A percentile compares a stretch with the other conserved stretches of the same genome.
phyloP scores from a whole-genome alignment of 2,888 invertebrate species.

The Athalia circularis region DNA sequence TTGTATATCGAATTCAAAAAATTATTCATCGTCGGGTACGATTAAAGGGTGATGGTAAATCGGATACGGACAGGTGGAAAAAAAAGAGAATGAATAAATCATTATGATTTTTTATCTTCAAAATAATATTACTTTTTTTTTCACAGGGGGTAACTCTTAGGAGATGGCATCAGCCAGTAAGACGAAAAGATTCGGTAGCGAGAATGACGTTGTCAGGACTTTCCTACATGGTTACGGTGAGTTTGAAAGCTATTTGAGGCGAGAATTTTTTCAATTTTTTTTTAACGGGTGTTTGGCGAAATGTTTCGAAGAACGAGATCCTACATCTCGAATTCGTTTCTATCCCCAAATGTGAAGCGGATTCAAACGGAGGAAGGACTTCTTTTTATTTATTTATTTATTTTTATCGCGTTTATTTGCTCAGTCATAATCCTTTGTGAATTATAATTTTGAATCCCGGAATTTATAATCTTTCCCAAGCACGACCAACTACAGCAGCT shows the following conservation, averaged over 20 bases:
- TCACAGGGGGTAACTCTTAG: slow-evolving; percentile 76
- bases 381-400: too few relatives aligned
- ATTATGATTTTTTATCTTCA: neutral
- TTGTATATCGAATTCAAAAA: too few relatives aligned
- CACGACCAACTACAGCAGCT: too few relatives aligned
- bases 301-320: neutral
- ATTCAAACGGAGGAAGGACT: too few relatives aligned
- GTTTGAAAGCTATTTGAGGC: slow-evolving; percentile 62
- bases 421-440: too few relatives aligned
- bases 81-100: slow-evolving; percentile 9
- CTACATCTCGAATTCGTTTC: too few relatives aligned
- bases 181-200: slow-evolving; percentile 88
- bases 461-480: too few relatives aligned
- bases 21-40: too few relatives aligned
- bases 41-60: too few relatives aligned
- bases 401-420: too few relatives aligned
- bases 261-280: neutral
- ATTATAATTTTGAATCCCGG: too few relatives aligned
- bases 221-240: slow-evolving; percentile 87
- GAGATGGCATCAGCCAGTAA: slow-evolving; percentile 73
- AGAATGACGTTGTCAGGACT: slow-evolving; percentile 88
- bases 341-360: too few relatives aligned
- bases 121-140: slow-evolving; percentile 54
- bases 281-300: neutral
- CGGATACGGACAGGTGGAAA: neutral